Evolutionary conservation across 1,140 invertebrate genomes (phyloP).

Genomic region (Heterodera carotae): DNA sequence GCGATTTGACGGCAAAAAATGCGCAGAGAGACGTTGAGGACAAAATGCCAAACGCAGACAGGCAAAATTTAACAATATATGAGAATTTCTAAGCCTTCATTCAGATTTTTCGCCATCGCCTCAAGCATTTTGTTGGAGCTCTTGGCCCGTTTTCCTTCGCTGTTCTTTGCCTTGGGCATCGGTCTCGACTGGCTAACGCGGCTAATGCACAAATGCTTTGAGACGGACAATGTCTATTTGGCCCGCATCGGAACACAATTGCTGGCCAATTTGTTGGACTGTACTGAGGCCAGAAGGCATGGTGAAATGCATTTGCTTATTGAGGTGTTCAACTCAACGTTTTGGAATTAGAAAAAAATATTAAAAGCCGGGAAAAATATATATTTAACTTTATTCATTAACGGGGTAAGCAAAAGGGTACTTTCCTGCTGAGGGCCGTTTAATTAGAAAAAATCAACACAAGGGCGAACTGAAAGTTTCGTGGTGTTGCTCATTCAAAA

Average conservation of each 20-base stretch:
- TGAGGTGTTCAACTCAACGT: background rate
- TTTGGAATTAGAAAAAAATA: no score
- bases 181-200: background rate
- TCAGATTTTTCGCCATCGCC: background rate
- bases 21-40: background rate
- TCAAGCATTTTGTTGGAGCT: conserved; percentile 4
- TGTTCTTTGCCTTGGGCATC: background rate
- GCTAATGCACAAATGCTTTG: conserved; percentile 12
- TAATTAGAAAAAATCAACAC: no score
- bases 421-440: no score
- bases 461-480: no score
- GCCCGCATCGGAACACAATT: background rate
- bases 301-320: background rate
- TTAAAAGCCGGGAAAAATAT: no score
- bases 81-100: no score
- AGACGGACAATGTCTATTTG: background rate
- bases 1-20: background rate
- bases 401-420: no score
- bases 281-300: background rate
- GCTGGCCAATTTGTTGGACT: background rate
- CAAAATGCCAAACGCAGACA: background rate
- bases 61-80: no score
- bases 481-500: no score
- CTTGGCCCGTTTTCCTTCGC: background rate
- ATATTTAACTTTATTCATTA: no score